Conservation (phyloP, 2,113 vertebrate genomes). For the Actenoides hombroni region DNA sequence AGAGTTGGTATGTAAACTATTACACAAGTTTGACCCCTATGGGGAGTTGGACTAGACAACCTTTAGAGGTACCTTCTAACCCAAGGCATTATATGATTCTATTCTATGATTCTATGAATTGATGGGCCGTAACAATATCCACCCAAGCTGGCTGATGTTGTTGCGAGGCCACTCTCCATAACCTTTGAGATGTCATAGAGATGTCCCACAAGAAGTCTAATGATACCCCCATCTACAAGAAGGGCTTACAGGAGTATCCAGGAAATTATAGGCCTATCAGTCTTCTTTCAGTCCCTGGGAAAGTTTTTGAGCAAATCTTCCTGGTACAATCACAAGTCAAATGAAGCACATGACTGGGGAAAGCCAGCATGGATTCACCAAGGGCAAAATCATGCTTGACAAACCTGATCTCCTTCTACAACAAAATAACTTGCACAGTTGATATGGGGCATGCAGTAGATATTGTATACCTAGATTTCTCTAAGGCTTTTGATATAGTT, state of each 20-base stretch:
- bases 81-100: too few species aligned
- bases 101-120: too few species aligned
- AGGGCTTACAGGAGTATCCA: neutral
- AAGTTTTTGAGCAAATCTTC: neutral
- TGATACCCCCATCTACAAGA: neutral
- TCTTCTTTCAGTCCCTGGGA: neutral
- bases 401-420: neutral
- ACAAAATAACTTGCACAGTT: neutral
- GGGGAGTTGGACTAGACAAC: too few species aligned
- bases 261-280: neutral
- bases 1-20: neutral
- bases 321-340: neutral
- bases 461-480: neutral
- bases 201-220: neutral
- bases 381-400: neutral
- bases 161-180: neutral
- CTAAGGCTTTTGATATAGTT: too few species aligned
- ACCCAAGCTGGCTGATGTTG: neutral
- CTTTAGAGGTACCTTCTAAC: too few species aligned
- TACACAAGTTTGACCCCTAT: neutral
- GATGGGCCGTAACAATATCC: neutral
- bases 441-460: accelerated
- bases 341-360: neutral
- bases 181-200: neutral
- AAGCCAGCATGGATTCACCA: neutral